Percentiles rank a stretch among this genome's conserved stretches.
These are phyloP conservation scores for Trichomalopsis sarcophagae DNA, from an alignment of 1,140 invertebrate genomes.

Conservation along the genomic window DNA sequence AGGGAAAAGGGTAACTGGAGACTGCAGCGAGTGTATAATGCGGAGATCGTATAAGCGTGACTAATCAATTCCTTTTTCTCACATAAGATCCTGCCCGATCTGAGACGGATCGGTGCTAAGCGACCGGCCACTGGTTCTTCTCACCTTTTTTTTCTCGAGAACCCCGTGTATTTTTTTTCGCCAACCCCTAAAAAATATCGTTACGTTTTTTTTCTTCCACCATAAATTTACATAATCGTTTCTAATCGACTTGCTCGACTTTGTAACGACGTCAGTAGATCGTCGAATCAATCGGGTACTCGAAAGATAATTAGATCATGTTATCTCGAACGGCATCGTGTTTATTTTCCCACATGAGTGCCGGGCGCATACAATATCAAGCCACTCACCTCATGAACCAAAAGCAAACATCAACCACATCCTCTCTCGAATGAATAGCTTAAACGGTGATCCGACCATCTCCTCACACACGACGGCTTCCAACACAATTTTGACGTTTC, in stretches of 20 bases:
- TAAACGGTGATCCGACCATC: not conserved
- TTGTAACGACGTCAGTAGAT: not conserved
- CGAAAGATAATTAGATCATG: not conserved
- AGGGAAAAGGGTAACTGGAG: constrained; percentile 58
- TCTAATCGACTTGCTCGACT: not conserved
- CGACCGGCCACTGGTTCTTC: constrained; percentile 17
- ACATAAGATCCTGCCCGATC: constrained; percentile 53
- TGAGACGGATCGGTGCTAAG: constrained; percentile 50
- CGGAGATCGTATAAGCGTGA: constrained; percentile 54
- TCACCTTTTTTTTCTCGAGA: constrained; percentile 2
- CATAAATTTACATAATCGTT: not conserved
- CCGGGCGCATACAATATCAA: not conserved
- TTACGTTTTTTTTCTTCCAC: not conserved
- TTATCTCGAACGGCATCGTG: not conserved
- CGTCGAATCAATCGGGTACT: not conserved
- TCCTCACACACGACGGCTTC: not conserved
- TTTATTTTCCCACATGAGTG: not conserved
- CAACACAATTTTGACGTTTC: not conserved
- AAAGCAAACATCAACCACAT: not conserved
- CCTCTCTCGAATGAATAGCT: not conserved
- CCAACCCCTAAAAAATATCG: not conserved
- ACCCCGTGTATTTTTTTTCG: not conserved
- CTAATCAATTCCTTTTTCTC: constrained; percentile 64
- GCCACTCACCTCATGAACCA: not conserved
- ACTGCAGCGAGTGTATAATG: constrained; percentile 24